Evolutionary conservation across 2,888 invertebrate genomes (phyloP).

Genomic region (Synergus laeviventris): DNA sequence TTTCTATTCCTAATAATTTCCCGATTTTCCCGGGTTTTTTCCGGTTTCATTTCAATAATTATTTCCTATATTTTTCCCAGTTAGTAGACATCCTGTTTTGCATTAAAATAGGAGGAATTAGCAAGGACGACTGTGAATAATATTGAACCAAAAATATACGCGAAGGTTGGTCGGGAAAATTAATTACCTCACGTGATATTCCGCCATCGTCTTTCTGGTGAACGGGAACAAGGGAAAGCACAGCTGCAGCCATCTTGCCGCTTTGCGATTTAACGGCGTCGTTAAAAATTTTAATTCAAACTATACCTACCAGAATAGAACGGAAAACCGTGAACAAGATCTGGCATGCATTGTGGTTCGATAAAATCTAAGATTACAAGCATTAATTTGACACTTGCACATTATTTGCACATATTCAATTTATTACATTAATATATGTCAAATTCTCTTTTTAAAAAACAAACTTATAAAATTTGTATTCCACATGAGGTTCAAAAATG

Average conservation of each 20-base stretch:
- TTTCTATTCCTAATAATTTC: too few relatives aligned
- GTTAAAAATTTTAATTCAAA: slow-evolving; percentile 68
- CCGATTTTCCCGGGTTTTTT: neutral
- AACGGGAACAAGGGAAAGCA: slow-evolving; percentile 53
- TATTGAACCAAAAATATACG: slow-evolving; percentile 26
- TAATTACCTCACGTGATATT: slow-evolving; percentile 24
- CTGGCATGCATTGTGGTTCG: slow-evolving; percentile 8
- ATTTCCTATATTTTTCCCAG: too few relatives aligned
- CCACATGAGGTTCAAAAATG: too few relatives aligned
- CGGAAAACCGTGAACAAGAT: slow-evolving; percentile 48
- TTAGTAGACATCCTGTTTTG: neutral
- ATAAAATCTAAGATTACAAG: neutral
- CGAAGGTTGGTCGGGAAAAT: slow-evolving; percentile 22
- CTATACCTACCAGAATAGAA: slow-evolving; percentile 71
- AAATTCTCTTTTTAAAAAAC: too few relatives aligned
- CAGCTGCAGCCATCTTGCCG: slow-evolving; percentile 72
- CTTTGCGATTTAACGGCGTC: slow-evolving; percentile 66
- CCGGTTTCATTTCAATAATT: too few relatives aligned
- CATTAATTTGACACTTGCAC: neutral
- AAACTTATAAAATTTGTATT: too few relatives aligned
- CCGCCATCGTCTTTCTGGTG: slow-evolving; percentile 43
- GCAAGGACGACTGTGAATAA: slow-evolving; percentile 9
- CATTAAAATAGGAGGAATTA: neutral
- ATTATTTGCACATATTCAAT: too few relatives aligned
- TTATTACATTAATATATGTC: too few relatives aligned